Evolutionary conservation across 2,797 vertebrate genomes (phyloP).

Genomic region (Sitta carolinensis): DNA sequence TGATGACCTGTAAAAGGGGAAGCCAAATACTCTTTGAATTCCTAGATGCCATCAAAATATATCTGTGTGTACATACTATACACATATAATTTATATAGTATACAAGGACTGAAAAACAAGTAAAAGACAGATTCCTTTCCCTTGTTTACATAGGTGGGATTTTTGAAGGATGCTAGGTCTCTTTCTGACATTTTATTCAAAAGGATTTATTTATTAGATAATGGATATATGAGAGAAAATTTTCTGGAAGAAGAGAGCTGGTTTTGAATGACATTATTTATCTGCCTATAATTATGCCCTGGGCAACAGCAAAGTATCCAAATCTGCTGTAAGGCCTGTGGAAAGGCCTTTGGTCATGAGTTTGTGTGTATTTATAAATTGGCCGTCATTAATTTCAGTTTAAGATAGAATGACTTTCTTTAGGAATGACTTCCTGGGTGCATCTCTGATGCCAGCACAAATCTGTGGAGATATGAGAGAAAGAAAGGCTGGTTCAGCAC

Average conservation of each 20-base stretch:
- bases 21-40: neutral
- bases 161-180: neutral
- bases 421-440: neutral
- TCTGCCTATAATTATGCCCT: neutral
- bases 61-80: neutral
- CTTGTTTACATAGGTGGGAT: neutral
- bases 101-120: neutral
- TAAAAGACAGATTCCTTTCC: neutral
- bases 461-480: rapidly evolving
- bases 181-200: neutral
- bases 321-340: neutral
- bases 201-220: neutral
- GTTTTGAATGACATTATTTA: neutral
- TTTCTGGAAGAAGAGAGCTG: neutral
- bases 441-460: neutral
- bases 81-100: neutral
- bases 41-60: neutral
- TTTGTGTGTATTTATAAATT: neutral
- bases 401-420: neutral
- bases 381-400: neutral
- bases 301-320: neutral
- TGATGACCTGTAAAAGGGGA: neutral
- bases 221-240: neutral
- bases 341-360: neutral
- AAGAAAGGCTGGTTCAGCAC: neutral